phyloP scores from a whole-genome alignment of 2,888 invertebrate genomes.

The Gasteruption jaculator region DNA sequence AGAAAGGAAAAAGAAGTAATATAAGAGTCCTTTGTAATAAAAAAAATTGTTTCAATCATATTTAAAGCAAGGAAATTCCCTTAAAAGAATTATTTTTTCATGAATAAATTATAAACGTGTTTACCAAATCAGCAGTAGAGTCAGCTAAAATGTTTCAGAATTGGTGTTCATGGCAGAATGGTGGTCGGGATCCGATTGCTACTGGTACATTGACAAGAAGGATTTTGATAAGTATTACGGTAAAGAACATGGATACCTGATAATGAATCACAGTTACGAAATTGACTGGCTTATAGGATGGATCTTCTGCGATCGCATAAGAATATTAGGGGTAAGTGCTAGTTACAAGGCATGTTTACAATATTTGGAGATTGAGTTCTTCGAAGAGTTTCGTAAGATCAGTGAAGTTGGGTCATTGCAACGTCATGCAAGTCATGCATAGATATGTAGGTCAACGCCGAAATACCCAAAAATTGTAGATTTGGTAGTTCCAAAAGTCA shows the following conservation, averaged over 20 bases:
- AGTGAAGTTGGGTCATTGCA: too few species aligned
- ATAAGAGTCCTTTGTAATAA: background rate
- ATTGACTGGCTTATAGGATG: slow-evolving; percentile 95
- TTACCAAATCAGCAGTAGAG: too few species aligned
- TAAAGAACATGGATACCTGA: slow-evolving; percentile 81
- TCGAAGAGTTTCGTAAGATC: too few species aligned
- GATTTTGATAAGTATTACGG: slow-evolving; percentile 76
- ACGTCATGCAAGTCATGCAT: too few species aligned
- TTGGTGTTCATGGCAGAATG: slow-evolving; percentile 89
- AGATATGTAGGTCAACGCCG: too few species aligned
- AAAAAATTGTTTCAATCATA: background rate
- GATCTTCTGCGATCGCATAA: slow-evolving; percentile 79
- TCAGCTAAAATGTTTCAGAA: slow-evolving; percentile 66
- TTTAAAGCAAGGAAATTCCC: background rate
- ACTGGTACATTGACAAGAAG: slow-evolving; percentile 73
- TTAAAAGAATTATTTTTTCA: slow-evolving; percentile 1
- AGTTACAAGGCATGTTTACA: slow-evolving; percentile 54
- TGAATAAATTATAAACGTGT: too few species aligned
- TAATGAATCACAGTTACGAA: slow-evolving; percentile 95
- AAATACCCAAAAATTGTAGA: too few species aligned
- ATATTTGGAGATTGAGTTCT: slow-evolving; percentile 6
- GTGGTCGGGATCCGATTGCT: slow-evolving; percentile 79
- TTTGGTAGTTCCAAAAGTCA: too few species aligned
- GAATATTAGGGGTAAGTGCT: slow-evolving; percentile 73
- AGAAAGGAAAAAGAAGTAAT: too few species aligned